phyloP scores from a whole-genome alignment of 2,797 vertebrate genomes.

The Nasua narica region DNA sequence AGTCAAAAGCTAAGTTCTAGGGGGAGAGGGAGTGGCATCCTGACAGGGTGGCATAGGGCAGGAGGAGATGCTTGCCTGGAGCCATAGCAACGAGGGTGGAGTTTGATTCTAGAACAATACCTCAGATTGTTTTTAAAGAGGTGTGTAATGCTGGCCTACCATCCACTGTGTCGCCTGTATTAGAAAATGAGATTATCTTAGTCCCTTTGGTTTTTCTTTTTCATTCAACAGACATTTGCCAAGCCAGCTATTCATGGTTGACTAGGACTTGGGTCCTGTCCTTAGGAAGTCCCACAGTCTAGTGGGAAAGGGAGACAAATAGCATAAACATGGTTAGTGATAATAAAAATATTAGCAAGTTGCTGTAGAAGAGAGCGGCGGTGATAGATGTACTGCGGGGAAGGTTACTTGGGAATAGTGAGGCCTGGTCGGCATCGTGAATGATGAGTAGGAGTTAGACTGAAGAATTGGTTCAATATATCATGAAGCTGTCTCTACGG shows the following conservation, averaged over 20 bases:
- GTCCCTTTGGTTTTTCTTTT: neutral
- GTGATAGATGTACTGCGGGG: neutral
- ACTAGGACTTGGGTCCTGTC: neutral
- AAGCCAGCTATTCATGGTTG: neutral
- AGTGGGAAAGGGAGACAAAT: neutral
- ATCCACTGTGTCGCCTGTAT: neutral
- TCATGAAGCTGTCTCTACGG: neutral
- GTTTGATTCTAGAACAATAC: neutral
- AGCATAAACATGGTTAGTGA: neutral
- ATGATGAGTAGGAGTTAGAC: neutral
- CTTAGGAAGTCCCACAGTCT: neutral
- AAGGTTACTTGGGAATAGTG: neutral
- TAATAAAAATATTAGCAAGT: neutral
- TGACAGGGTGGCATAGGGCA: accelerated
- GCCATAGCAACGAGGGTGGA: neutral
- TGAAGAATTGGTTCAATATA: neutral
- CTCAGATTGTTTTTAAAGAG: neutral
- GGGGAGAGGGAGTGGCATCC: neutral
- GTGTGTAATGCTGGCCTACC: neutral
- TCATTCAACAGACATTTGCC: neutral
- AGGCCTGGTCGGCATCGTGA: neutral
- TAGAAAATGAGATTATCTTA: neutral
- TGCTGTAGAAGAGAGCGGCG: neutral
- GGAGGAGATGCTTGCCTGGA: neutral
- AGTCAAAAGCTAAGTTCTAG: neutral